Conservation (phyloP, 2,888 invertebrate genomes). For the Sisyra nigra region DNA sequence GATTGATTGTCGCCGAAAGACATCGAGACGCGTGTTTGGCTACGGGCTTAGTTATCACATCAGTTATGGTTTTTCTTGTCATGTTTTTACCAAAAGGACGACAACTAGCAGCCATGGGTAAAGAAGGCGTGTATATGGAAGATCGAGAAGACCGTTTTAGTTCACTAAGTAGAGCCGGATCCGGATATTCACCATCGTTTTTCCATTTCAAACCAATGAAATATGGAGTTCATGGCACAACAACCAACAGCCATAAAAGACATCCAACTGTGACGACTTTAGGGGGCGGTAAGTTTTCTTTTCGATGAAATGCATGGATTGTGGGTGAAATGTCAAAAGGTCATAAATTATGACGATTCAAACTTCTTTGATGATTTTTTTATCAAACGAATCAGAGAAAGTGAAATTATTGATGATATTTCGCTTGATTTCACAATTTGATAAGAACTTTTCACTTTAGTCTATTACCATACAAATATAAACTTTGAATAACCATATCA, state of each 20-base stretch:
- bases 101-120: slow-evolving; percentile 81
- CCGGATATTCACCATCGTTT: slow-evolving; percentile 80
- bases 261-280: slow-evolving; percentile 22
- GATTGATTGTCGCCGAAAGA: slow-evolving; percentile 58
- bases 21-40: slow-evolving; percentile 80
- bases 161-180: slow-evolving; percentile 58
- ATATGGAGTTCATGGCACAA: slow-evolving; percentile 31
- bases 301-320: not conserved
- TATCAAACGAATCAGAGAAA: too few species aligned
- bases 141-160: slow-evolving; percentile 72
- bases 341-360: too few species aligned
- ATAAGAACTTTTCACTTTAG: too few species aligned
- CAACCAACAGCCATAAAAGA: slow-evolving; percentile 16
- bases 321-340: too few species aligned
- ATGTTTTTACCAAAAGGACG: slow-evolving; percentile 92
- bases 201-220: slow-evolving; percentile 85
- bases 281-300: slow-evolving; percentile 18
- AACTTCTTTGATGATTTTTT: too few species aligned
- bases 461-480: too few species aligned
- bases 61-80: slow-evolving; percentile 71
- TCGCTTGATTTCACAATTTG: too few species aligned
- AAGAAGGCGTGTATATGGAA: slow-evolving; percentile 69
- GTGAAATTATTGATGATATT: too few species aligned
- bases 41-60: slow-evolving; percentile 72
- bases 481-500: too few species aligned